These are phyloP conservation scores for Panthera tigris DNA, from an alignment of 2,113 vertebrate genomes.

Conservation along the genomic window DNA sequence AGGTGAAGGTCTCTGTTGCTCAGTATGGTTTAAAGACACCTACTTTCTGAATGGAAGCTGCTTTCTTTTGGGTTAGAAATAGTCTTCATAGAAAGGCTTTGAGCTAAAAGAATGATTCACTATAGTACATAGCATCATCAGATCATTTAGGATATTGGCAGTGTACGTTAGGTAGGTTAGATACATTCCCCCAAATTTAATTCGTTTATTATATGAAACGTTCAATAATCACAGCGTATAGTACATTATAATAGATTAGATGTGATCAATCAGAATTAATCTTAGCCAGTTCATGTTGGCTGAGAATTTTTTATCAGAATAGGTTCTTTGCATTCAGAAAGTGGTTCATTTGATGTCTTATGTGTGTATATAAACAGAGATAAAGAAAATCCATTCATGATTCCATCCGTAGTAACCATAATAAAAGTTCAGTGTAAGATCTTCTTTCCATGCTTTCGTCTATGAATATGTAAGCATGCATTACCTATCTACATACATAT, in stretches of 20 bases:
- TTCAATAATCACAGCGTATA: neutral
- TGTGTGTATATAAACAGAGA: neutral
- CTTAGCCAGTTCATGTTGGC: neutral
- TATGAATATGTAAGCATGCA: neutral
- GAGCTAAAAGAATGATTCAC: neutral
- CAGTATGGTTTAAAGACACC: neutral
- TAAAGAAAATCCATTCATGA: neutral
- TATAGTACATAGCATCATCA: neutral
- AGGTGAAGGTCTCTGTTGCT: neutral
- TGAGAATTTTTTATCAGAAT: neutral
- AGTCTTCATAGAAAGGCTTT: neutral
- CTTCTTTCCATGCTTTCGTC: neutral
- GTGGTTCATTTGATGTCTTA: neutral
- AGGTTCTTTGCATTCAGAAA: conserved; percentile 14
- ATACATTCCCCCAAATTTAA: neutral
- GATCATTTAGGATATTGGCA: neutral
- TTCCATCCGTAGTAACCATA: neutral
- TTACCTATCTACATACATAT: neutral
- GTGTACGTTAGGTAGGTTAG: too few species aligned
- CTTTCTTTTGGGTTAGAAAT: neutral
- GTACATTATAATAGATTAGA: neutral
- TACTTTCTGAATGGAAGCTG: neutral
- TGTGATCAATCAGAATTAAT: neutral
- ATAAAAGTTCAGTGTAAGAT: neutral
- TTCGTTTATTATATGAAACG: neutral